Percentiles rank a stretch among this genome's conserved stretches.
Evolutionary conservation across 2,797 vertebrate species (phyloP).

Genomic region (Harpagifer antarcticus): DNA sequence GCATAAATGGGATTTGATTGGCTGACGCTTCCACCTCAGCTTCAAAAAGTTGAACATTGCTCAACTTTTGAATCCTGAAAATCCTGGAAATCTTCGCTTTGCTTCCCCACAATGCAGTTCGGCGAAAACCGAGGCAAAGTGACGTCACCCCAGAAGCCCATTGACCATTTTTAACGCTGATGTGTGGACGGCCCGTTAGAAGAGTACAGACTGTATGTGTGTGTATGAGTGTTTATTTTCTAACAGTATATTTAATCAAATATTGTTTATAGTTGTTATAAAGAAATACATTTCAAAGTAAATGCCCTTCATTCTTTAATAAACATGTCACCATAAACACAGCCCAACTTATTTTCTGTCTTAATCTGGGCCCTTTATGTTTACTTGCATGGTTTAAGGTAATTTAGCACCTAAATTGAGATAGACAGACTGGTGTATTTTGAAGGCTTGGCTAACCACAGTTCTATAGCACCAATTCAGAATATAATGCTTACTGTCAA

Average conservation of each 20-base stretch:
- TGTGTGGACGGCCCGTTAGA: not conserved
- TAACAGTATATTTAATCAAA: not conserved
- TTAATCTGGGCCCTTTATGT: not conserved
- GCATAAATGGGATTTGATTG: too few species aligned
- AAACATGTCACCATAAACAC: not conserved
- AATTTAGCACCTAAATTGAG: not conserved
- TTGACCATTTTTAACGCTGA: too few species aligned
- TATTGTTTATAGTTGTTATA: not conserved
- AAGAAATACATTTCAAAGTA: not conserved
- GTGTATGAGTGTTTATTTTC: not conserved
- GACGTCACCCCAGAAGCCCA: too few species aligned
- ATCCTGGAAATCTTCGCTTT: too few species aligned
- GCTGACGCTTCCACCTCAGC: too few species aligned
- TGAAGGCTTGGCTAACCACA: not conserved
- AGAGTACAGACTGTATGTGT: not conserved
- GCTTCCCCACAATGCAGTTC: too few species aligned
- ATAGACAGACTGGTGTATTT: not conserved
- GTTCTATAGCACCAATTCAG: not conserved
- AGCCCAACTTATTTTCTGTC: not conserved
- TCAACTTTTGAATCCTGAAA: too few species aligned
- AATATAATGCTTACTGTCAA: conserved; percentile 26
- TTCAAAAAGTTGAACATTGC: too few species aligned
- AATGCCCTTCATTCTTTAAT: not conserved
- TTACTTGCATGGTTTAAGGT: not conserved
- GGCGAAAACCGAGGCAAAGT: too few species aligned